phyloP scores from a whole-genome alignment of 2,888 invertebrate species.

The Drosophila mercatorum region DNA sequence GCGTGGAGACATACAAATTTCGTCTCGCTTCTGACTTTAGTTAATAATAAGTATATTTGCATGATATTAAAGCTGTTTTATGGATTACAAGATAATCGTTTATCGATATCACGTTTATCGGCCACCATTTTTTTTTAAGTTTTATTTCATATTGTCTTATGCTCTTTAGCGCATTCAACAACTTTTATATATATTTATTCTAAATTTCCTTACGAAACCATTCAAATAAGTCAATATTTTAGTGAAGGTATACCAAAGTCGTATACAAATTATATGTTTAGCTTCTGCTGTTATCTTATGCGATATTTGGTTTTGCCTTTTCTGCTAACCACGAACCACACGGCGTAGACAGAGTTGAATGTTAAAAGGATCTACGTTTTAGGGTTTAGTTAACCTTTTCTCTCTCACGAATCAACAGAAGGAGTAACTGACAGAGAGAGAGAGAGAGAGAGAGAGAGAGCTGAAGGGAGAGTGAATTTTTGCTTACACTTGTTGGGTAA shows the following conservation, averaged over 20 bases:
- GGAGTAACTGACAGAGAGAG: not conserved
- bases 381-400: conserved; percentile 18
- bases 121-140: no score
- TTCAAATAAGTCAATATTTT: no score
- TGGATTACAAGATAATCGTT: not conserved
- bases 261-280: not conserved
- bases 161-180: no score
- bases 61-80: not conserved
- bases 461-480: conserved; percentile 58
- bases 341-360: conserved; percentile 1
- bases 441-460: not conserved
- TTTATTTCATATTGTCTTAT: no score
- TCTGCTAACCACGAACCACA: conserved; percentile 9
- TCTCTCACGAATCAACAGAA: not conserved
- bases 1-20: not conserved
- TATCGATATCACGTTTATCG: no score
- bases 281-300: not conserved
- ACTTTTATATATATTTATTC: no score
- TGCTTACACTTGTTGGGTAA: conserved; percentile 75
- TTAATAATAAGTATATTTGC: no score
- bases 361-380: conserved; percentile 20
- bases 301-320: not conserved
- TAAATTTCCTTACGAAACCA: no score
- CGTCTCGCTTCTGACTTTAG: not conserved
- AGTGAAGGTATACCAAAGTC: not conserved